Conservation (phyloP, 2,888 invertebrate species). For the Mimas tiliae region DNA sequence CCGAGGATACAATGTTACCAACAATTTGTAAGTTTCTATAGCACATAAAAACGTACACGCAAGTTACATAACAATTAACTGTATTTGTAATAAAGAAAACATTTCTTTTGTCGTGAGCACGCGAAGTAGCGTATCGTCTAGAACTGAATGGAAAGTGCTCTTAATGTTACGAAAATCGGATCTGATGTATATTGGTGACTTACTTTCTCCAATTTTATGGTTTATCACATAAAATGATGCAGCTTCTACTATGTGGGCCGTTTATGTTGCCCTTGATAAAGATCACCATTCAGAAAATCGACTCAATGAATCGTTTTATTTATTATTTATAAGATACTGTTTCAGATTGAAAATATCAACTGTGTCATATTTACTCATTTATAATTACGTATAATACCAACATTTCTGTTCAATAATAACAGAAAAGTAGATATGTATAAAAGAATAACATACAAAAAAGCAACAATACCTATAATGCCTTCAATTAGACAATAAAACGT, state of each 20-base stretch:
- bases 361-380: not conserved
- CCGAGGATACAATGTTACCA: constrained; percentile 32
- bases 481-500: not conserved
- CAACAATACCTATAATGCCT: not conserved
- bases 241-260: not conserved
- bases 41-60: constrained; percentile 31
- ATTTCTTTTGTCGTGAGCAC: not conserved
- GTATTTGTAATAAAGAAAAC: constrained; percentile 1
- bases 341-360: too few relatives aligned
- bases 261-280: not conserved
- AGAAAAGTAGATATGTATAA: too few relatives aligned
- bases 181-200: not conserved
- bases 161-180: not conserved
- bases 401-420: too few relatives aligned
- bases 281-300: not conserved
- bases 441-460: too few relatives aligned
- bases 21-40: constrained; percentile 36
- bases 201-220: constrained; percentile 10
- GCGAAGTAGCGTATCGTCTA: not conserved
- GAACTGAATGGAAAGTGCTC: constrained; percentile 7
- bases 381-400: too few relatives aligned
- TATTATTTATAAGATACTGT: too few relatives aligned
- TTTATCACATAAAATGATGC: not conserved
- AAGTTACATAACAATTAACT: constrained; percentile 16
- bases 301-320: too few relatives aligned